A percentile compares a stretch with the other conserved stretches of the same genome.
Conservation (phyloP, 2,888 invertebrate species). For the Diaphora mendica region DNA sequence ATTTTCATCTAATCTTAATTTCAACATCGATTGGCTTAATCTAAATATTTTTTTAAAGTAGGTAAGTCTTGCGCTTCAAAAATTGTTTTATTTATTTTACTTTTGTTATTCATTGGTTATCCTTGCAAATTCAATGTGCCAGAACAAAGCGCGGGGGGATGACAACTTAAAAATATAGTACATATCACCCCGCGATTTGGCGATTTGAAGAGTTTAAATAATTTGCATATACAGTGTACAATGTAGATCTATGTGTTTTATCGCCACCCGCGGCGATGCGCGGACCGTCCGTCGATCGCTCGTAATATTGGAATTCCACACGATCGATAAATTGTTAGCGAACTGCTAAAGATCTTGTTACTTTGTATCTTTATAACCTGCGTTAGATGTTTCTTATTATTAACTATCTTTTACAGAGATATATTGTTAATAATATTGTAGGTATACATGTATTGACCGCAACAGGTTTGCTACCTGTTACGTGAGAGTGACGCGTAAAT, state of each 20-base stretch:
- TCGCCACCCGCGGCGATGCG: slow-evolving; percentile 1
- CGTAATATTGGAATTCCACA: slow-evolving; percentile 16
- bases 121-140: too few relatives aligned
- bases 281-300: slow-evolving; percentile 7
- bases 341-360: slow-evolving; percentile 17
- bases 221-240: not conserved
- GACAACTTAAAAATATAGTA: not conserved
- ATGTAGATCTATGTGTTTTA: not conserved
- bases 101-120: too few relatives aligned
- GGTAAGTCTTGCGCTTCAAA: too few relatives aligned
- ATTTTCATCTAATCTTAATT: too few relatives aligned
- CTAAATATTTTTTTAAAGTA: too few relatives aligned
- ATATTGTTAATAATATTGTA: not conserved
- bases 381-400: slow-evolving; percentile 9
- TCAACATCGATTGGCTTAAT: too few relatives aligned
- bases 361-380: slow-evolving; percentile 22
- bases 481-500: too few relatives aligned
- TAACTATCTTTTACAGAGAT: slow-evolving; percentile 4
- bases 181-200: not conserved
- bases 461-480: too few relatives aligned
- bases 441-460: not conserved
- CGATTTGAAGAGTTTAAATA: not conserved
- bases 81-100: too few relatives aligned
- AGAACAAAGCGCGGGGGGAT: too few relatives aligned
- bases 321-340: slow-evolving; percentile 17